Evolutionary conservation across 1,140 invertebrate genomes (phyloP), one percentile per base, ranked within the genome.

Genomic region (Pectinophora gossypiella): DNA sequence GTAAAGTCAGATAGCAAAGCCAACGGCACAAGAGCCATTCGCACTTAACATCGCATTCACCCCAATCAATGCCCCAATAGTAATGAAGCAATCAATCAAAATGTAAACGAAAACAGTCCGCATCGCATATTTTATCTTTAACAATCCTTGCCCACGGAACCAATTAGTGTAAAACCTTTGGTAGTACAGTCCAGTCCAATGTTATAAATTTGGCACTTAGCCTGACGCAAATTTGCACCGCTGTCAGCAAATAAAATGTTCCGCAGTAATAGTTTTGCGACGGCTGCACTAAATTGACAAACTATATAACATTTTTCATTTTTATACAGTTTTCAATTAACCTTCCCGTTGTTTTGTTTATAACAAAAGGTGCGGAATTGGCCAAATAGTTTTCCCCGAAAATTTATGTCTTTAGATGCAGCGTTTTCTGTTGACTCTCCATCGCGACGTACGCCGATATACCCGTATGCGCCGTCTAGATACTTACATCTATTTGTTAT

Each of bases 71-170:
- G 7, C 13, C 36, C 7, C 42, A 19, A 9, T 20, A 20, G 42
- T 77, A 77, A 76, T 76, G 68, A 81, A 73, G 68, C 72, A 71
- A 72, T 80, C 79, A 72, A 78, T 82, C 76, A 73, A 74, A 77
- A 77, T 78, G 76, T 74, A 72, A 79, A 83, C 72, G 76, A 78
- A 80, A 81, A 77, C 74, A 75, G 63, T 77, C 80, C 66, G 80
- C 74, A 78, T 75, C 65, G 83, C 72, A 86, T 84, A 86, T 86
- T 86, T 86, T 86, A 86, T 83, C 80, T 82, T 83, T 83, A 86
- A 86, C 83, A 83, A 82, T 85, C 81, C 83, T 83, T 82, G 65
- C 68, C 64, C 63, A 72, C 73, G 71, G 64, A 68, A 84, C 76
- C 81, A 86, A 86, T 85, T 86, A 86, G 74, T 52, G 80, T 80